Evolutionary conservation across 2,113 vertebrate genomes (phyloP), one percentile per base, ranked within the genome.

Genomic region (Mormyrus lacerda): DNA sequence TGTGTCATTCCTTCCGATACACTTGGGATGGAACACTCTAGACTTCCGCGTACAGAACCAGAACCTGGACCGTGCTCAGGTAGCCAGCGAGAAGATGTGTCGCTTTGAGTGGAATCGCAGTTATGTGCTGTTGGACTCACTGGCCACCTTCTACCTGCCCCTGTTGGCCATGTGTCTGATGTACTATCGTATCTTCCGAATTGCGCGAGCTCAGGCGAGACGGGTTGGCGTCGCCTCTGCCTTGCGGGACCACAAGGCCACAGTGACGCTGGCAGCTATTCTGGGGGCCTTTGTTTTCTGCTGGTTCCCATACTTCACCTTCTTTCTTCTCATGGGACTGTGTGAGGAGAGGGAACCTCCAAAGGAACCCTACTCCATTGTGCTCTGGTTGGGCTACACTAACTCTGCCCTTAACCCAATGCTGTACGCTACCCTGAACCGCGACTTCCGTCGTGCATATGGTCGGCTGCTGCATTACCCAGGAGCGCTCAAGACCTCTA

Each of bases 271-370:
- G 85, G 98, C 97, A 0, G 96, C 96, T 1, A 96, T 99, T 21
- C 93, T 99, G 93, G 98, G 98, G 2, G 97, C 95, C 0, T 99
- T 99, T 91, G 89, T 97, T 17, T 86, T 97, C 84, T 99, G 98
- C 93, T 99, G 98, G 98, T 96, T 98, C 89, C 98, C 98, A 9
- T 99, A 98, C 92, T 98, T 98, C 92, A 97, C 97, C 0, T 95
- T 95, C 15, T 97, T 99, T 83, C 96, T 92, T 0, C 98, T 95
- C 92, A 95, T 95, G 3, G 97, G 97, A 5, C 88, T 98, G n/a
- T 91, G 91, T 51, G 90, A 86, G 21, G 92, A 93, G 58, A 91
- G 50, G 1, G 90, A 91, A 10, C 61, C 61, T 31, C 61, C n/a
- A 4, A 65, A 65, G 24, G 58, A 91, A 93, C 0, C 90, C 88